Base-by-base conservation (phyloP, 1,140 invertebrate species). In the Oncopeltus fasciatus region DNA sequence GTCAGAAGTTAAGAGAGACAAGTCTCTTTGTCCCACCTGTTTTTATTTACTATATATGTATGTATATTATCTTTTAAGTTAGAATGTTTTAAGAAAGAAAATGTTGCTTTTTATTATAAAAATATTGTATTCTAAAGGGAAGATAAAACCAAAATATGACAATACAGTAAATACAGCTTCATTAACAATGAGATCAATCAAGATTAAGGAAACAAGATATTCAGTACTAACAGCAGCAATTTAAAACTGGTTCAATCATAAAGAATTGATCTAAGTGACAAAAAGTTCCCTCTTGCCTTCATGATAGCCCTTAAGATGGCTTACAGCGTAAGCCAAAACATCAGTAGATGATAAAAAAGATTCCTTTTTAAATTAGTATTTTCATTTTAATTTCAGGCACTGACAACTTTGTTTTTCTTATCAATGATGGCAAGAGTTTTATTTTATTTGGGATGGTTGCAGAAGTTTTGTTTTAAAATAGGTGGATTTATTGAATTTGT, bases 361-460 rank as follows among this genome's bases (percentile, higher is more conserved):
- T n/a, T n/a, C n/a, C 18, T 18, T 49, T 49, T 9, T 49, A 24
- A 24, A 11, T 11, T 18, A 9, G 18, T 11, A n/a, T 9, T 49
- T 49, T 56, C 67, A 61, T 51, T 63, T 59, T 53, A 63, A 63
- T 47, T 78, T 49, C 72, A 90, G 88, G 79, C 83, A 0, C 73
- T 94, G 18, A 83, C 90, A 0, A 88, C 92, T 0, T 90, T 95
- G 56, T 91, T 90, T 74, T 95, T 94, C 78, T 88, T 95, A 70
- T 88, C 88, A 69, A 91, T 93, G 72, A 74, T 88, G 63, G 85
- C 94, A 14, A 86, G 90, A 68, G 80, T 96, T 12, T 73, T 95
- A 12, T 95, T 91, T 73, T 92, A 93, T 73, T 81, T 83, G 71
- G 92, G 92, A 3, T 77, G 82, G 0, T 87, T 97, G 82, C 92